Base-by-base conservation (phyloP, 2,888 invertebrate genomes). In the Drosophila fungiperda region DNA sequence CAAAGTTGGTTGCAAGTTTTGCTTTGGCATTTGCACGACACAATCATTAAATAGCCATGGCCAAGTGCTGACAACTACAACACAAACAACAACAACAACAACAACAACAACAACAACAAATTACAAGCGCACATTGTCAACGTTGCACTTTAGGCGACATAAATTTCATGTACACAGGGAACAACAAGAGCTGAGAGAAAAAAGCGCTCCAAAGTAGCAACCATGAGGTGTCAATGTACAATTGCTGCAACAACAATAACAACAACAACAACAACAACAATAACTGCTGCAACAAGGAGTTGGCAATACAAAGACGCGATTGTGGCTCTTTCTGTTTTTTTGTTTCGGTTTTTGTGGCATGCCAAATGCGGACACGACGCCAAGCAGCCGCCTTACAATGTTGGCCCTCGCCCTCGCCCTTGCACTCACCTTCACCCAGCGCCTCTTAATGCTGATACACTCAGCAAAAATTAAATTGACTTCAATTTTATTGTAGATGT, bases 61-160 rank as follows among this genome's bases (percentile, higher is more conserved):
- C 89, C 87, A 85, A 85, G 80, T 82, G 89, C 73, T 87, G 84
- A 79, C 87, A 87, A 53, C 71, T 84, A 73, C 71, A 79, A 62
- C 66, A 76, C 52, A 61, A 57, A 45, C 61, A 59, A 42, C 45
- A 71, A 53, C 59, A 54, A 45, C 35, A 60, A 50, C 35, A 63
- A 38, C 61, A 57, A 35, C 20, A 68, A 68, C 67, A 74, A 57
- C 76, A 85, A 76, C 78, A 85, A 90, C 90, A 87, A 90, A 87
- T 87, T 87, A 90, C 90, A 90, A 83, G 90, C 89, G 79, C 89
- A 88, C 90, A 87, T 88, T 88, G 90, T 88, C 84, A 80, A 88
- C 86, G 90, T 81, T 81, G 89, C 86, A 86, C 86, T 86, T 86
- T 79, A 88, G 90, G 86, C 90, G 86, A 89, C 86, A 86, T 86